These are phyloP conservation scores for Bambusicola thoracicus DNA, from an alignment of 2,113 vertebrate species.

Conservation along the genomic window DNA sequence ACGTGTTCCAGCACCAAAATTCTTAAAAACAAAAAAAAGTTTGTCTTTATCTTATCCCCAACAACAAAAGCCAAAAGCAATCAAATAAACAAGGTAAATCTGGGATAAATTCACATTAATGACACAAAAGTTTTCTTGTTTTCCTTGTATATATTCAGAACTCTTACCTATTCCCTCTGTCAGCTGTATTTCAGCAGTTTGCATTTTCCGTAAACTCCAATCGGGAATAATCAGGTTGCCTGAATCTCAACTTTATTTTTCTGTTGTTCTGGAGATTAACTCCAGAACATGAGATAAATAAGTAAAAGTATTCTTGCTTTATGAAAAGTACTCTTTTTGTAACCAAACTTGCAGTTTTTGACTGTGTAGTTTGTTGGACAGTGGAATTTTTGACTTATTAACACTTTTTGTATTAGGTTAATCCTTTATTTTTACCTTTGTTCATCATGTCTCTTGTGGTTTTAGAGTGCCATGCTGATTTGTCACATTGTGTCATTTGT, in stretches of 20 bases:
- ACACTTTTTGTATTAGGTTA: not conserved
- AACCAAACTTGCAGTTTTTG: not conserved
- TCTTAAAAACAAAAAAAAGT: not conserved
- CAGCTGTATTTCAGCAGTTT: not conserved
- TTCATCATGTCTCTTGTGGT: not conserved
- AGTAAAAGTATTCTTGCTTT: not conserved
- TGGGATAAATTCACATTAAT: not conserved
- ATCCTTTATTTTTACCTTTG: not conserved
- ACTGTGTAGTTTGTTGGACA: not conserved
- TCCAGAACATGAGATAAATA: not conserved
- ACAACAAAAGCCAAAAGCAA: not conserved
- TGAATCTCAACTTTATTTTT: not conserved
- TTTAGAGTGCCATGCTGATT: not conserved
- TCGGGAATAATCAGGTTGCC: not conserved
- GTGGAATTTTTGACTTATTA: not conserved
- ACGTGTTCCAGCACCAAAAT: not conserved
- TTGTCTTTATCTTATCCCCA: accelerated
- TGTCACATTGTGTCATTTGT: not conserved
- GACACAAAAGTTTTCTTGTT: not conserved
- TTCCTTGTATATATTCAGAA: not conserved
- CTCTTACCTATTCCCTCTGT: not conserved
- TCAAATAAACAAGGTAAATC: not conserved
- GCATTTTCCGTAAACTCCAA: not conserved
- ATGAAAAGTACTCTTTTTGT: not conserved
- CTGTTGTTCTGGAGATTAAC: not conserved